Evolutionary conservation across 2,888 invertebrate species (phyloP), one percentile per base, ranked within the genome.

Genomic region (Argyresthia albistria): DNA sequence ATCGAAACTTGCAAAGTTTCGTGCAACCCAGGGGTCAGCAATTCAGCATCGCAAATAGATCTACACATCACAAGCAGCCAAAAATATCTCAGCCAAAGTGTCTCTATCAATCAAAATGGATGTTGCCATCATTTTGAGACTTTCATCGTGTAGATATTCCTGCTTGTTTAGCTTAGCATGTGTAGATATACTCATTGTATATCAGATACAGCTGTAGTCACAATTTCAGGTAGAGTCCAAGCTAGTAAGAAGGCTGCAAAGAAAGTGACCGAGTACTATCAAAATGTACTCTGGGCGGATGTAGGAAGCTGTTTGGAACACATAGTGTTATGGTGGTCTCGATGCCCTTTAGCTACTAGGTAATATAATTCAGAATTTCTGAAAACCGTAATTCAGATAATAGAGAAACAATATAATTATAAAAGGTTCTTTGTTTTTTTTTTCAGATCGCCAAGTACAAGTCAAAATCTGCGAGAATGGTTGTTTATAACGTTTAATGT

Each of bases 271-370:
- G 90, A 91, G 62, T 93, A 92, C 67, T 93, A 93, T 66, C 92
- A 93, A 63, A 91, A 92, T 67, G 90, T 92, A 53, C 79, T 95
- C 35, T 96, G 95, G 95, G 92, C 93, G 0, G 92, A 94, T 66
- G 93, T 95, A 1, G 95, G 95, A 1, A 92, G 92, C 55, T 93
- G 91, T 64, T 82, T 95, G 50, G 95, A 95, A 67, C 95, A 96
- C 65, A 91, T 95, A 15, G 89, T 95, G 16, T 81, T 96, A 0
- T 96, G 95, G 96, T 95, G 95, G 95, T 92, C 93, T 1, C 86
- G 91, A 10, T 92, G 91, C 57, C 93, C 94, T 0, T 76, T 94
- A 46, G 92, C 93, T 11, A 90, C 91, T 54, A 89, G 89, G 80
- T 88, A 76, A 8, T 35, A 39, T 39, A 9, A 39, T 39, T 39